A percentile compares a stretch with the other conserved stretches of the same genome.
These are phyloP conservation scores for Liasis olivaceus DNA, from an alignment of 2,797 vertebrate genomes.

Conservation along the genomic window DNA sequence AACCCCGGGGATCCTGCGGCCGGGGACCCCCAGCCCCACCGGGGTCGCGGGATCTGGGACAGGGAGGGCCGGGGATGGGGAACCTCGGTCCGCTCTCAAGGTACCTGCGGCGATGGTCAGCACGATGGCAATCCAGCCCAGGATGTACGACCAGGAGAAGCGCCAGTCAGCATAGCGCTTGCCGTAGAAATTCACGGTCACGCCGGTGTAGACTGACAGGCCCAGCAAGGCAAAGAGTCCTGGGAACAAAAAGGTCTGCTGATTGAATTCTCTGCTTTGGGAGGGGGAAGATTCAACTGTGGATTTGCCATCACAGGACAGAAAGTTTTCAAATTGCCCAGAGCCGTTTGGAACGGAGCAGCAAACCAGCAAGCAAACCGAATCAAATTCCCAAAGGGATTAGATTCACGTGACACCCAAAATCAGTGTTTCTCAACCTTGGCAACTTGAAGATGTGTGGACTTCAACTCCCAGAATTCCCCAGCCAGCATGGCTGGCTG, in stretches of 20 bases:
- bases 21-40: neutral
- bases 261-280: neutral
- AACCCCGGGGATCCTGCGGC: neutral
- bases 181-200: slow-evolving; percentile 81
- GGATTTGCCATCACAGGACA: too few relatives aligned
- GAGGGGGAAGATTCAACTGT: too few relatives aligned
- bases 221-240: slow-evolving; percentile 84
- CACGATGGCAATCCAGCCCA: slow-evolving; percentile 83
- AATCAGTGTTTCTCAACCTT: neutral
- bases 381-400: too few relatives aligned
- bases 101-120: slow-evolving; percentile 81
- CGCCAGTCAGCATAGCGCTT: slow-evolving; percentile 82
- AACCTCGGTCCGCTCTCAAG: accelerated
- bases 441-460: neutral
- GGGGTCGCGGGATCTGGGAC: neutral
- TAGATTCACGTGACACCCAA: too few relatives aligned
- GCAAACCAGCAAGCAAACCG: too few relatives aligned
- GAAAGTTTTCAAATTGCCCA: too few relatives aligned
- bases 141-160: slow-evolving; percentile 88
- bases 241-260: slow-evolving; percentile 29
- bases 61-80: neutral
- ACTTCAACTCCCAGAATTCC: neutral
- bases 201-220: slow-evolving; percentile 81
- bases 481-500: neutral
- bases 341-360: too few relatives aligned